Evolutionary conservation across 2,797 vertebrate genomes (phyloP), one percentile per base, ranked within the genome.

Genomic region (Sebastes hopkinsi): DNA sequence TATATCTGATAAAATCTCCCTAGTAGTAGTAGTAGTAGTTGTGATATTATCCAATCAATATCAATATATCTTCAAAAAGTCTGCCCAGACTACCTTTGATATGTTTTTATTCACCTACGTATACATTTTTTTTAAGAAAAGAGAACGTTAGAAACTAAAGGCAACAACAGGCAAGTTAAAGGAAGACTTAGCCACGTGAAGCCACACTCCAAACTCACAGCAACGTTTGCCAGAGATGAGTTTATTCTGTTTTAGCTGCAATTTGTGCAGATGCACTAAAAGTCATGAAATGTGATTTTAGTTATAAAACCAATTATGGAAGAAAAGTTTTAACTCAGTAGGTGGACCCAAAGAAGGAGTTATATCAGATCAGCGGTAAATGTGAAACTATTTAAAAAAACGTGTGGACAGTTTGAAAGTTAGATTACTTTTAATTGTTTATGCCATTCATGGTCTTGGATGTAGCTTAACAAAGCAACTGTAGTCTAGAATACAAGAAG

Each of bases 151-250:
- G 77, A 95, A 95, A 94, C 86, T 86, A 95, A 96, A 95, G 95
- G 96, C 95, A 96, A 95, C 94, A 94, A 92, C 94, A 94, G 93
- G 93, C 92, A 89, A 91, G 92, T 94, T 92, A 92, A 94, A 93
- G 90, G 91, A 88, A 80, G 83, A 93, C 86, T 82, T 60, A 65
- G 86, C 64, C 70, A 84, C 58, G 3, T 36, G 78, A 85, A 3
- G 50, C 80, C 80, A 67, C 75, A 12, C 76, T 30, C 68, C 6
- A 25, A 72, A 81, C 69, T n/a, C 50, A 46, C 70, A 27, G 74
- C 23, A 6, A 68, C 75, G 1, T 38, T 16, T 32, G 32, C 56
- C 83, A 79, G 72, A 79, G 82, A 80, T 18, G 32, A 58, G 14
- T 60, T 78, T 65, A 5, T 5, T 9, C 32, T 1, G 6, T 56